Evolutionary conservation across 2,888 invertebrate genomes (phyloP), one percentile per base, ranked within the genome.

Genomic region (Rhopalosiphum nymphaeae): DNA sequence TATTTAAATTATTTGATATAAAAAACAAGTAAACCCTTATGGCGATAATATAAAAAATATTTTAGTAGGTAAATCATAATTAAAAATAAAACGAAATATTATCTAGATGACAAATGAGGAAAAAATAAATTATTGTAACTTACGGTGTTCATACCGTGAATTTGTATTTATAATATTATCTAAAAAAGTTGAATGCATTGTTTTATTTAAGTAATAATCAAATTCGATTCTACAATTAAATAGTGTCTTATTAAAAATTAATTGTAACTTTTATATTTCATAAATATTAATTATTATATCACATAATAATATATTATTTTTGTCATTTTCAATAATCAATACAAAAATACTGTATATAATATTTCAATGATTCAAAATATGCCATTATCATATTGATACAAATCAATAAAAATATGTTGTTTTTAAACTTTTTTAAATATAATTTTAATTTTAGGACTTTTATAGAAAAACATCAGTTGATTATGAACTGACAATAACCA

Each of bases 121-220:
- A 67, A 13, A n/a, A 16, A 67, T n/a, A 67, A 67, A n/a, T n/a
- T 61, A 67, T 16, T n/a, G n/a, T 16, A n/a, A 67, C 67, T n/a
- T 67, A 67, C 67, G 9, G n/a, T 16, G 5, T 16, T 13, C 0
- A n/a, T n/a, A 5, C 3, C 1, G 11, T 10, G 0, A 0, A 3
- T 3, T 61, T 11, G 10, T 3, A 4, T 49, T 1, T 49, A 5
- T 0, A 16, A 61, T 61, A 3, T 3, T 1, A 0, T n/a, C 16
- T 67, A 61, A 67, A n/a, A 67, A n/a, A n/a, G 13, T 1, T n/a
- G 1, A 67, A n/a, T n/a, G n/a, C 16, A 67, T 67, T 16, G 21
- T 67, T 67, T 67, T 61, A 3, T 26, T 61, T 61, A 3, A 61
- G 9, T 10, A 61, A 61, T 29, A 61, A 57, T 10, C 1, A 26